Conservation (phyloP, 1,140 invertebrate genomes). For the Oncopeltus fasciatus region DNA sequence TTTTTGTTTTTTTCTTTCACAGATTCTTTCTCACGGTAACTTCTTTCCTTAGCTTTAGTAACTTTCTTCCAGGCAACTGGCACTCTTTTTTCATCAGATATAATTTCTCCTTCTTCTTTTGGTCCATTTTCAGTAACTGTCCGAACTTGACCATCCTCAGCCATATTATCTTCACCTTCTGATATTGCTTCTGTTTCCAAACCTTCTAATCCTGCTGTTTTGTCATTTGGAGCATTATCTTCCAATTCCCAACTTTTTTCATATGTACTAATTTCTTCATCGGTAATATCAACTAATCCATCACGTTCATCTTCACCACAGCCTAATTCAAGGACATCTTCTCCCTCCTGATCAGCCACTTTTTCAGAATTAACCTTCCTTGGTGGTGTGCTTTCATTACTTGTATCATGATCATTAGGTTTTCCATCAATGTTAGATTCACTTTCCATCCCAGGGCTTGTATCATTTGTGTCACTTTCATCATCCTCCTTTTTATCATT, state of each 20-base stretch:
- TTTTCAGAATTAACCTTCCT: neutral
- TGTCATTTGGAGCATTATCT: conserved; percentile 5
- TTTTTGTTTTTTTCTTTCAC: conserved; percentile 30
- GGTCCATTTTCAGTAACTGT: conserved; percentile 2
- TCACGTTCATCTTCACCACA: conserved; percentile 21
- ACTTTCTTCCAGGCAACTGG: conserved; percentile 60
- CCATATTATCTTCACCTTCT: conserved; percentile 31
- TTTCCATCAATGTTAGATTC: conserved; percentile 22
- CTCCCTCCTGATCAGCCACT: conserved; percentile 4
- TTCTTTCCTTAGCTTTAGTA: conserved; percentile 64
- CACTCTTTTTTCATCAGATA: conserved; percentile 26
- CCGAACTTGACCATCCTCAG: neutral
- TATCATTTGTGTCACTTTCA: conserved; percentile 11
- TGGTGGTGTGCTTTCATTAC: neutral
- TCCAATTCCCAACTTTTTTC: conserved; percentile 21
- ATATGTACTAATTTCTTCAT: conserved; percentile 24
- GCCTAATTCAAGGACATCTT: conserved; percentile 8
- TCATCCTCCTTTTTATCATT: conserved; percentile 23
- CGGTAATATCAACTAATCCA: conserved; percentile 24
- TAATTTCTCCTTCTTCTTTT: conserved; percentile 36
- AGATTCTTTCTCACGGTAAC: conserved; percentile 53
- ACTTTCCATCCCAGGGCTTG: conserved; percentile 13
- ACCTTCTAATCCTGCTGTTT: conserved; percentile 34
- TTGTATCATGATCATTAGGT: neutral
- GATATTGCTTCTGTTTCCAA: conserved; percentile 57